Evolutionary conservation across 2,888 invertebrate genomes (phyloP).

Genomic region (Ganaspis brasiliensis): DNA sequence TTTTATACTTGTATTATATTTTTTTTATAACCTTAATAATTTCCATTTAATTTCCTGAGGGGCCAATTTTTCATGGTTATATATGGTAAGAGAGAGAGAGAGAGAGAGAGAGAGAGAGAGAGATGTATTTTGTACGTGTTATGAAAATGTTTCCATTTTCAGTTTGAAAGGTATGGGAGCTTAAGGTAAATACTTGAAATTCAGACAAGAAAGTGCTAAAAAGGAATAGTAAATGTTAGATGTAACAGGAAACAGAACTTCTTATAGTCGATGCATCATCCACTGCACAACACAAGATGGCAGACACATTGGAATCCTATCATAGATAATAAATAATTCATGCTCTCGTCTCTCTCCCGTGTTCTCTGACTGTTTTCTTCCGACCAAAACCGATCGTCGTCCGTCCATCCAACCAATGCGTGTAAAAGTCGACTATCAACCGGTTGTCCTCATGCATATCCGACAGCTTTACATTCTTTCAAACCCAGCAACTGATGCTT

Average conservation of each 20-base stretch:
- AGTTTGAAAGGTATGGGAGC: constrained; percentile 33
- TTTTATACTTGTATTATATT: too few species aligned
- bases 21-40: too few species aligned
- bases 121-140: constrained; percentile 17
- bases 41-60: too few species aligned
- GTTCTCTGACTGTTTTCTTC: constrained; percentile 47
- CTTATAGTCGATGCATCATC: constrained; percentile 70
- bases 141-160: constrained; percentile 37
- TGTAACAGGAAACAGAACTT: constrained; percentile 43
- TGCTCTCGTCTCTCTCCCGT: constrained; percentile 63
- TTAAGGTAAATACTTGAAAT: constrained; percentile 45
- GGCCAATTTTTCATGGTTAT: too few species aligned
- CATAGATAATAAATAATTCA: constrained; percentile 77
- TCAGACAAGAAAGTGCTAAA: constrained; percentile 45
- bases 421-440: constrained; percentile 53
- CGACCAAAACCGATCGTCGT: constrained; percentile 45
- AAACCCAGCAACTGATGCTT: constrained; percentile 7
- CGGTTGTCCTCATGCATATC: constrained; percentile 52
- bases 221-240: constrained; percentile 25
- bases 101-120: background rate
- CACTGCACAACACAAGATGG: constrained; percentile 65
- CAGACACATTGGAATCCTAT: constrained; percentile 73
- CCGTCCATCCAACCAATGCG: constrained; percentile 53
- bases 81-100: too few species aligned
- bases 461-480: constrained; percentile 14